Base-by-base conservation (phyloP, 2,113 vertebrate genomes). In the Varanus salvator region DNA sequence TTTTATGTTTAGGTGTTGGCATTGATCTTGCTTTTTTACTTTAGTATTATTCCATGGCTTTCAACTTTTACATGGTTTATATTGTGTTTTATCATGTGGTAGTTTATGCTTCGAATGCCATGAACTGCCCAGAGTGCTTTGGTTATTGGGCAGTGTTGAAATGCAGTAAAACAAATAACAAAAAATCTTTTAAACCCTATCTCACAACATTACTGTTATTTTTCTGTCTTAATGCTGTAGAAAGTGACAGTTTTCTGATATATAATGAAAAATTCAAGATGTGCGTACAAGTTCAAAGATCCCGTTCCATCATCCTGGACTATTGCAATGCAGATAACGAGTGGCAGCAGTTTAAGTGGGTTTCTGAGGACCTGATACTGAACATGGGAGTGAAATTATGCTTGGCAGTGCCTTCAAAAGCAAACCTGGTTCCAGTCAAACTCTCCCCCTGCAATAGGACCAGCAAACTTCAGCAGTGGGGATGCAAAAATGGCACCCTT, bases 331-430 rank as follows among this genome's bases (percentile, higher is more conserved):
- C 96, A 0, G 92, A 90, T 0, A 95, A 90, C 0, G 95, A 97
- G 6, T 92, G 97, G 0, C 98, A 99, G 91, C 97, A 97, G 84
- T 99, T 99, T 92, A 97, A 97, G 44, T 99, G 99, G 99, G 97
- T 98, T 60, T 99, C 98, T 0, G 90, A 97, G 21, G 96, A 80
- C 0, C 98, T 98, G 29, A 3, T 99, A 85, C 97, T 99, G 94
- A 99, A 97, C 9, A 8, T 99, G 76, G 97, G 97, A 0, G 96
- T 97, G 75, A 98, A 98, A 87, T 93, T 98, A 17, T 99, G 99
- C 89, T 89, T 99, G 87, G 98, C 95, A 0, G 97, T 97, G 1
- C 86, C 98, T 0, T 91, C 96, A 54, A 96, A 98, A 88, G 95
- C 92, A 0, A 96, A 98, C 0, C 98, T 97, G 97, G 97, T 97